Evolutionary conservation across 2,113 vertebrate genomes (phyloP).

Genomic region (Aphyosemion australe): DNA sequence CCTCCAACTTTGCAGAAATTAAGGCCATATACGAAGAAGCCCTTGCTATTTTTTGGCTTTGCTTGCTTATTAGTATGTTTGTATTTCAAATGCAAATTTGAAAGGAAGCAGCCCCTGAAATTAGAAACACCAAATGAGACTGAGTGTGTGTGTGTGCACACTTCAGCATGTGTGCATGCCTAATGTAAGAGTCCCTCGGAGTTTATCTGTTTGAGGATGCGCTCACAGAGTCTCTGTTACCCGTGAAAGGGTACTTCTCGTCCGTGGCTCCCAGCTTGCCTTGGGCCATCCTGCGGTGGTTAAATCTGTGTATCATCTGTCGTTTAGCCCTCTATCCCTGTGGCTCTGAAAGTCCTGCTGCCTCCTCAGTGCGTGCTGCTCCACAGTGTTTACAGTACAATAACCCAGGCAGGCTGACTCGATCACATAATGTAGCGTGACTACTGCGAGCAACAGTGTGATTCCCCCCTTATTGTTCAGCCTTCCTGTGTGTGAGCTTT

Average conservation of each 20-base stretch:
- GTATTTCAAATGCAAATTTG: conserved; percentile 27
- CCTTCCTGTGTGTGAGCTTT: conserved; percentile 28
- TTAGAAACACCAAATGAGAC: conserved; percentile 7
- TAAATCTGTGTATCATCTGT: conserved; percentile 71
- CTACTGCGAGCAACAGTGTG: conserved; percentile 45
- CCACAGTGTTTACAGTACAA: conserved; percentile 57
- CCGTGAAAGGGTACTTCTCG: conserved; percentile 38
- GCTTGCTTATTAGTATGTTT: conserved; percentile 3
- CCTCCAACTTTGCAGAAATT: not conserved
- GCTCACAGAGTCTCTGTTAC: conserved; percentile 35
- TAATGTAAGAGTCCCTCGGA: conserved; percentile 31
- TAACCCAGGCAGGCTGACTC: conserved; percentile 56
- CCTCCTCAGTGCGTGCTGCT: conserved; percentile 29
- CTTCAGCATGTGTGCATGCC: not conserved
- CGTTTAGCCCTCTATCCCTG: conserved; percentile 54
- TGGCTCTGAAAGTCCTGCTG: conserved; percentile 50
- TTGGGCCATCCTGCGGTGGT: conserved; percentile 65
- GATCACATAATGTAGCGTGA: conserved; percentile 59
- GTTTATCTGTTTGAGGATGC: conserved; percentile 45
- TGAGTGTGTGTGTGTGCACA: conserved; percentile 2
- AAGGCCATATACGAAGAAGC: not conserved
- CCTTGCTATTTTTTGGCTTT: not conserved
- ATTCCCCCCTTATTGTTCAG: conserved; percentile 41
- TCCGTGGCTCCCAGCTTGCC: conserved; percentile 61
- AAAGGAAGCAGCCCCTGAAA: conserved; percentile 30